Percentiles rank a stretch among this genome's conserved stretches.
These are phyloP conservation scores for Punctoribates punctum DNA, from an alignment of 2,888 invertebrate genomes.

Conservation along the genomic window DNA sequence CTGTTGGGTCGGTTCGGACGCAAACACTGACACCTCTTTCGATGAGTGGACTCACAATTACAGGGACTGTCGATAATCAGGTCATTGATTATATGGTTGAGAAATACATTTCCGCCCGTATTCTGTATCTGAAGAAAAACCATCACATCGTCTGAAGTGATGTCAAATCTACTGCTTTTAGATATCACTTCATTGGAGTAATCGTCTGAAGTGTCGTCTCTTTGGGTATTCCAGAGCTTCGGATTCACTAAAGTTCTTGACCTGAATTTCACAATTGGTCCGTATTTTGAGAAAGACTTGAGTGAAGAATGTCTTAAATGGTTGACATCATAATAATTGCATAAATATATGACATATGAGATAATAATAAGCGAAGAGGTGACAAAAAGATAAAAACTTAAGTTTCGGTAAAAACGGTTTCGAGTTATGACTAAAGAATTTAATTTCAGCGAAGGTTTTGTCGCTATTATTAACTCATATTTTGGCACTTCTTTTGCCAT, in stretches of 20 bases:
- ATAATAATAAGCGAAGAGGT: neutral
- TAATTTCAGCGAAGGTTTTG: neutral
- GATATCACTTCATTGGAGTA: conserved; percentile 21
- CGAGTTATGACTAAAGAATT: too few relatives aligned
- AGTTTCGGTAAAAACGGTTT: too few relatives aligned
- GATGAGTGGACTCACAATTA: conserved; percentile 48
- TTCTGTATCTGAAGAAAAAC: conserved; percentile 98
- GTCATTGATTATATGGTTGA: conserved; percentile 91
- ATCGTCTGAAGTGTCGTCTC: conserved; percentile 36
- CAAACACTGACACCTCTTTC: conserved; percentile 50
- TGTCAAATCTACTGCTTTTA: conserved; percentile 44
- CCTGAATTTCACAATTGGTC: neutral
- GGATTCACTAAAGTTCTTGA: neutral
- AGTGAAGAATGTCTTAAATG: neutral
- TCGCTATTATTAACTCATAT: neutral
- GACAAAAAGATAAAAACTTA: neutral
- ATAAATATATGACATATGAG: neutral
- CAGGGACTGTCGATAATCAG: conserved; percentile 88
- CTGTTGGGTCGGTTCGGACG: conserved; percentile 61
- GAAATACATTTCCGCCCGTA: conserved; percentile 92
- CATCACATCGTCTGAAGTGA: conserved; percentile 81
- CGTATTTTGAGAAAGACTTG: neutral
- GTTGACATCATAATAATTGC: neutral
- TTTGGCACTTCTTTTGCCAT: neutral
- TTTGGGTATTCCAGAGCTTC: neutral